phyloP scores from a whole-genome alignment of 2,113 vertebrate species.

The Carlito syrichta region DNA sequence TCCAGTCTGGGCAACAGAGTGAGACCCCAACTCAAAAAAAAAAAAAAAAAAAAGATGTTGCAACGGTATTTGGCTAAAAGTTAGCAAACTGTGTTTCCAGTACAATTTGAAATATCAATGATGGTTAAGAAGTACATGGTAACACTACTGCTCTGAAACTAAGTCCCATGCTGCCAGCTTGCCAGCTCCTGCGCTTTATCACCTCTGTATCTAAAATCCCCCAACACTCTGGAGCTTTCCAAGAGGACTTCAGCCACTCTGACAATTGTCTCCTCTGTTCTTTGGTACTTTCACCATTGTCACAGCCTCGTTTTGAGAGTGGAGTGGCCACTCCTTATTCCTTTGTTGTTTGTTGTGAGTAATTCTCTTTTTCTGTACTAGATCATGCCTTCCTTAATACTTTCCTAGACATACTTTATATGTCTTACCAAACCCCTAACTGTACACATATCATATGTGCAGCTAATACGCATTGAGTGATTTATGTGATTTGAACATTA shows the following conservation, averaged over 20 bases:
- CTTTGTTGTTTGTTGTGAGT: neutral
- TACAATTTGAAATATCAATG: neutral
- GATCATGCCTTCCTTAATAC: neutral
- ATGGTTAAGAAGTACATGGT: neutral
- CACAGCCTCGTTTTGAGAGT: neutral
- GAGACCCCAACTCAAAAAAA: no score
- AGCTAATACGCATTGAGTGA: neutral
- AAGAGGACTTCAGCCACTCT: neutral
- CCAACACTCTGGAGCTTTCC: neutral
- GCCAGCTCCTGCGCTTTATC: neutral
- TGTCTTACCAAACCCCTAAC: neutral
- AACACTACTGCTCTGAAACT: neutral
- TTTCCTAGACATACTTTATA: neutral
- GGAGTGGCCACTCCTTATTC: neutral
- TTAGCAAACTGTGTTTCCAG: neutral
- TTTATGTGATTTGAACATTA: neutral
- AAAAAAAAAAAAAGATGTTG: no score
- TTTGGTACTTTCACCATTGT: neutral
- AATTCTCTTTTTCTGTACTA: neutral
- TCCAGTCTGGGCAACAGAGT: no score
- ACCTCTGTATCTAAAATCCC: neutral
- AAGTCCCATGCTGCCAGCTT: neutral
- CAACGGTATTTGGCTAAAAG: neutral
- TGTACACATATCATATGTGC: neutral
- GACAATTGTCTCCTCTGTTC: neutral